phyloP scores from a whole-genome alignment of 2,113 vertebrate genomes.

The Aix galericulata region DNA sequence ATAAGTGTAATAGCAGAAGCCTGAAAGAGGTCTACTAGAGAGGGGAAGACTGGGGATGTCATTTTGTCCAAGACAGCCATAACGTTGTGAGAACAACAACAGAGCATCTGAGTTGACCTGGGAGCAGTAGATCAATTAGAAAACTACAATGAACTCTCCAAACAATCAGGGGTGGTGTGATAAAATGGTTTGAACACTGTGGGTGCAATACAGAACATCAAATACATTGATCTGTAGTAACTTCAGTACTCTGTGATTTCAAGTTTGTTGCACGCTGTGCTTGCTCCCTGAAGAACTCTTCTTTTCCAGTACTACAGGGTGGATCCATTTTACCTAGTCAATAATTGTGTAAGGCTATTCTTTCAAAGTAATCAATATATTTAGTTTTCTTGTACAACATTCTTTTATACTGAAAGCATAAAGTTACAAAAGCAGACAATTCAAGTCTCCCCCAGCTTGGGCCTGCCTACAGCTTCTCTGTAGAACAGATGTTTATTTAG shows the following conservation, averaged over 20 bases:
- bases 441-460: background rate
- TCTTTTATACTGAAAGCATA: background rate
- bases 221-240: background rate
- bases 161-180: background rate
- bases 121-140: background rate
- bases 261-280: background rate
- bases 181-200: background rate
- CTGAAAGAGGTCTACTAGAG: background rate
- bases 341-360: background rate
- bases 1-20: background rate
- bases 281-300: background rate
- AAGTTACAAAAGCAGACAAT: background rate
- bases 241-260: background rate
- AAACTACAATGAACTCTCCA: background rate
- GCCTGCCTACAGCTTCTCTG: background rate
- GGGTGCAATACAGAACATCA: background rate
- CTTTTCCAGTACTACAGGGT: background rate
- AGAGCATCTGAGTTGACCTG: background rate
- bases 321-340: background rate
- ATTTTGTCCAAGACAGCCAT: background rate
- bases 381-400: background rate
- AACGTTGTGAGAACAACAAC: background rate
- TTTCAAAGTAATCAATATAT: background rate
- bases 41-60: background rate
- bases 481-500: background rate